A percentile compares a stretch with the other conserved stretches of the same genome.
Evolutionary conservation across 2,797 vertebrate species (phyloP).

Genomic region (Stomatorhinus walkeri): DNA sequence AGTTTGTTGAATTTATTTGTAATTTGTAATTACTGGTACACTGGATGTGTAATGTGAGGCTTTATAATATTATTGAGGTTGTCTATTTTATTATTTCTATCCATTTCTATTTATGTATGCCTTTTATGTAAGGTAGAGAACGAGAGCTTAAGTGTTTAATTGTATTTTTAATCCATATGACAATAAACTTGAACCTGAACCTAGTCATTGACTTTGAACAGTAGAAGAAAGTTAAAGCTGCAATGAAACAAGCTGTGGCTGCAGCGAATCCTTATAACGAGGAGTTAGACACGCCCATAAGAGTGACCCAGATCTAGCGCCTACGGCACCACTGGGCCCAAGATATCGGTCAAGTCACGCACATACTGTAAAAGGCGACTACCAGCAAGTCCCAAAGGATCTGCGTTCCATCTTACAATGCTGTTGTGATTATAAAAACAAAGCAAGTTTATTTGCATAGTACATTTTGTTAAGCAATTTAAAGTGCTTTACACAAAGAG

Average conservation of each 20-base stretch:
- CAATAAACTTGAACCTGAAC: too few relatives aligned
- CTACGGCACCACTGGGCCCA: background rate
- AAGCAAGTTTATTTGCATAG: background rate
- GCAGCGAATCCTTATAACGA: background rate
- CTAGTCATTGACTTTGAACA: background rate
- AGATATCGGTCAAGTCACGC: background rate
- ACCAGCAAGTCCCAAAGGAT: background rate
- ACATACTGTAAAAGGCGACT: too few relatives aligned
- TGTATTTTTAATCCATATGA: too few relatives aligned
- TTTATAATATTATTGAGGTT: too few relatives aligned
- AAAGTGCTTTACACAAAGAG: background rate
- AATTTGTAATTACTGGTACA: too few relatives aligned
- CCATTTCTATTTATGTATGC: too few relatives aligned
- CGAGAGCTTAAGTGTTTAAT: too few relatives aligned
- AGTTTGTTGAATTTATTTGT: background rate
- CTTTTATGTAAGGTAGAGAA: too few relatives aligned
- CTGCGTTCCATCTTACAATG: background rate
- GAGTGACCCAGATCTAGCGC: background rate
- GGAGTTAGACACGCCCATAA: background rate
- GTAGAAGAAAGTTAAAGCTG: background rate
- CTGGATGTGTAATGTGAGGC: too few relatives aligned
- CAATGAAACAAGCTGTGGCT: background rate
- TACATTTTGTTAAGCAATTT: background rate
- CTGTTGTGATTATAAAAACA: background rate
- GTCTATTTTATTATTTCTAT: too few relatives aligned